A percentile compares a stretch with the other conserved stretches of the same genome.
Evolutionary conservation across 2,888 invertebrate species (phyloP).

Genomic region (Hartigia nigra): DNA sequence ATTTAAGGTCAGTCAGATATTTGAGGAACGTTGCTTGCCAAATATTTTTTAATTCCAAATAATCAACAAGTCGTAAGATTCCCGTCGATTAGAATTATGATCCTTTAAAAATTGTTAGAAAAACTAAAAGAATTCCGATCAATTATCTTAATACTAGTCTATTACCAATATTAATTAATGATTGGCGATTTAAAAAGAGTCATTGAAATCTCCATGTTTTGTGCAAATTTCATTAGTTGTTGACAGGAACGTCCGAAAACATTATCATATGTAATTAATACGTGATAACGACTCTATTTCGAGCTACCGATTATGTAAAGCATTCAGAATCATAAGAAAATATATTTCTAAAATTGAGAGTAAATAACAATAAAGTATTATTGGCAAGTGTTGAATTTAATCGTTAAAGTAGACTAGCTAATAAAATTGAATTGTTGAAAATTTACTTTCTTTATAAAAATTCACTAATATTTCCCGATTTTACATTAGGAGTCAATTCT

Average conservation of each 20-base stretch:
- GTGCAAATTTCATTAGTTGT: not conserved
- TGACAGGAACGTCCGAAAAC: not conserved
- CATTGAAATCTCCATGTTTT: not conserved
- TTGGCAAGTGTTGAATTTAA: not conserved
- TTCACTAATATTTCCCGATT: too few relatives aligned
- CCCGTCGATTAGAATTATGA: not conserved
- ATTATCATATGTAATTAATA: not conserved
- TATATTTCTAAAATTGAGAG: too few relatives aligned
- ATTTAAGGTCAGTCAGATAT: constrained; percentile 2
- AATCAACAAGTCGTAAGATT: not conserved
- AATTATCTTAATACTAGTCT: not conserved
- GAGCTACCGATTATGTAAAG: not conserved
- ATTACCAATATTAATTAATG: not conserved
- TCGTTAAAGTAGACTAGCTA: not conserved
- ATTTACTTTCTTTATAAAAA: too few relatives aligned
- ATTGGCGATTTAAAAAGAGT: not conserved
- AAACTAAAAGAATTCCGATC: not conserved
- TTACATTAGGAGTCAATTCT: too few relatives aligned
- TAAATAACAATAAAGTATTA: not conserved
- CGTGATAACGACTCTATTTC: not conserved
- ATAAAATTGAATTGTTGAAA: too few relatives aligned
- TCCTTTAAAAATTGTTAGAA: too few relatives aligned
- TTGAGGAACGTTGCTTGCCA: not conserved
- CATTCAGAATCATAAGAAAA: too few relatives aligned
- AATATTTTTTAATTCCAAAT: not conserved